A percentile compares a stretch with the other conserved stretches of the same genome.
These are phyloP conservation scores for Meloe dianella DNA, from an alignment of 2,888 invertebrate species.

Conservation along the genomic window DNA sequence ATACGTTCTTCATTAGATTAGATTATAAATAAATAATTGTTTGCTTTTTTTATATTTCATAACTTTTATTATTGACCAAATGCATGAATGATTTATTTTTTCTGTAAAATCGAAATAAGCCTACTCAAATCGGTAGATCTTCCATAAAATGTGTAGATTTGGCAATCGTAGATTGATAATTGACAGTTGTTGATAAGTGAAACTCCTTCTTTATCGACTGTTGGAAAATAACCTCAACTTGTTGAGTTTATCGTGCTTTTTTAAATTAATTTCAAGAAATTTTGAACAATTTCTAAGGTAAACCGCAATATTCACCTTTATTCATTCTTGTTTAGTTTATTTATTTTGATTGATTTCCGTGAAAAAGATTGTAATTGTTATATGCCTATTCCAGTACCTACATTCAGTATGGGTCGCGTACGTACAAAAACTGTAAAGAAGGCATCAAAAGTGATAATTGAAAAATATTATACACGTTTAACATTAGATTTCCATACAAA, in stretches of 20 bases:
- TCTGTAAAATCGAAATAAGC: too few species aligned
- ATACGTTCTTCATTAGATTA: too few species aligned
- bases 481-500: constrained; percentile 99
- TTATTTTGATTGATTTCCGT: too few species aligned
- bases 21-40: too few species aligned
- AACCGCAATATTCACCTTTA: neutral
- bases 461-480: constrained; percentile 98
- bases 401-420: constrained; percentile 86
- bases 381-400: too few species aligned
- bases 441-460: constrained; percentile 98
- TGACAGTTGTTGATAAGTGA: neutral
- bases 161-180: neutral
- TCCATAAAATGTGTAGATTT: neutral
- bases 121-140: neutral
- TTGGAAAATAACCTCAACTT: neutral
- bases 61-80: too few species aligned
- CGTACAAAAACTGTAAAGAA: constrained; percentile 99
- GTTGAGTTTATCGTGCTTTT: neutral
- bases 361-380: too few species aligned
- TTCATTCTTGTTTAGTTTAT: too few species aligned
- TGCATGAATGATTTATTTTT: too few species aligned
- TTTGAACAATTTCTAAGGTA: neutral
- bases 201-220: neutral
- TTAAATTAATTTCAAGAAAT: neutral
- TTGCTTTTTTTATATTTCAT: too few species aligned